Conservation (phyloP, 2,113 vertebrate species). For the Collichthys lucidus region DNA sequence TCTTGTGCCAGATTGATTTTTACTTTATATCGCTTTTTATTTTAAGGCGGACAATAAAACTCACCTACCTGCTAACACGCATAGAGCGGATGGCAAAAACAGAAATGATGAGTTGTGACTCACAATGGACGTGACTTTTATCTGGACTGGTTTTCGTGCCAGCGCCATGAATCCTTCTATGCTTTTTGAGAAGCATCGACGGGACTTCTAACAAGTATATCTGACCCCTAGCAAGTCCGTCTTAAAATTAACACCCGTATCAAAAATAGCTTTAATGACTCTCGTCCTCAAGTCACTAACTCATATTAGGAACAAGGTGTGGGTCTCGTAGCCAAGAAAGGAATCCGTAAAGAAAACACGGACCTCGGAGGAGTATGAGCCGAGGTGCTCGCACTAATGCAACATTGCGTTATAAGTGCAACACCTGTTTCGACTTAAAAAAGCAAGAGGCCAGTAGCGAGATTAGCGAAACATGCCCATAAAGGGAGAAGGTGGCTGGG, state of each 20-base stretch:
- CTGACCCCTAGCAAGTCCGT: slow-evolving; percentile 50
- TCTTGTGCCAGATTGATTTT: slow-evolving; percentile 75
- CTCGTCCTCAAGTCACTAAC: slow-evolving; percentile 48
- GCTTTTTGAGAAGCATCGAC: slow-evolving; percentile 39
- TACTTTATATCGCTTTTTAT: slow-evolving; percentile 72
- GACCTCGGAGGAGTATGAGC: slow-evolving; percentile 53
- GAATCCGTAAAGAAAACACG: slow-evolving; percentile 80
- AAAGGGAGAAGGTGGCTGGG: slow-evolving; percentile 81
- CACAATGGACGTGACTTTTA: slow-evolving; percentile 38
- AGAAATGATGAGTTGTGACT: slow-evolving; percentile 61
- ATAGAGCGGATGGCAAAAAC: slow-evolving; percentile 38
- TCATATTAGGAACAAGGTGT: slow-evolving; percentile 60
- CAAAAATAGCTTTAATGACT: slow-evolving; percentile 63
- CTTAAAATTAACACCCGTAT: slow-evolving; percentile 57
- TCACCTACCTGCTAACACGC: slow-evolving; percentile 56
- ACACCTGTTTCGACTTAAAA: slow-evolving; percentile 84
- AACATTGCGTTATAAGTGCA: slow-evolving; percentile 68
- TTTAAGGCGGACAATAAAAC: slow-evolving; percentile 65
- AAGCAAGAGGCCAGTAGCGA: slow-evolving; percentile 78
- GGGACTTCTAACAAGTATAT: slow-evolving; percentile 45
- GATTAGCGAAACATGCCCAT: slow-evolving; percentile 85
- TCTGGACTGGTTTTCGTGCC: slow-evolving; percentile 34
- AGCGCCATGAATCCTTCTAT: slow-evolving; percentile 34
- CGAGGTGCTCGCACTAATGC: slow-evolving; percentile 67
- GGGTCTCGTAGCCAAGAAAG: slow-evolving; percentile 56